Base-by-base conservation (phyloP, 2,797 vertebrate genomes). In the Tarsius wallacei region DNA sequence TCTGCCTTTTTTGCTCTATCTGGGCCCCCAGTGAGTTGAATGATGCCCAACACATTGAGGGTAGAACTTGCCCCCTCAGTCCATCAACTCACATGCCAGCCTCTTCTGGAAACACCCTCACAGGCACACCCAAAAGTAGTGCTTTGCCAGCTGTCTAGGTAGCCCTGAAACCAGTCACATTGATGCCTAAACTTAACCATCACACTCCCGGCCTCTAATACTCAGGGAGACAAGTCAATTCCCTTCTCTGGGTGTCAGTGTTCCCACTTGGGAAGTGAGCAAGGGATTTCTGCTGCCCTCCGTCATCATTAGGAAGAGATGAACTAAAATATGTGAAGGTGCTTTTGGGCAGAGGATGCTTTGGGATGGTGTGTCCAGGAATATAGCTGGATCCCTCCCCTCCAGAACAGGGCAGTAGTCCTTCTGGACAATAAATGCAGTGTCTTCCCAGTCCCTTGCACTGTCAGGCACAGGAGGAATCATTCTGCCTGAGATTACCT, bases 191-290 rank as follows among this genome's bases (percentile, higher is more conserved):
- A 33, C 33, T 78, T 33, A 55, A 55, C 73, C 76, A 33, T 33
- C 66, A 55, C 19, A 55, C 78, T 96, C 14, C 90, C 81, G 92
- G n/a, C 26, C 51, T 91, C 24, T 89, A 15, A 64, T 63, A 70
- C 42, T 71, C 55, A 83, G 31, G 15, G 51, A 85, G 24, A 55
- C 16, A 77, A 94, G 51, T 96, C 16, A 24, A 12, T 92, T 93
- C 15, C 9, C 68, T 73, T 91, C 73, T 90, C 70, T 89, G 17
- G 49, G 55, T 14, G 19, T 90, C 64, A 19, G 33, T 85, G 55
- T 93, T 47, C 63, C 57, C 53, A 3, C 53, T 49, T 59, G 24
- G 85, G 33, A 77, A 84, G n/a, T 53, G 61, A 66, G 7, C 17
- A 51, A 6, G 1, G 19, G 61, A 66, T 26, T 87, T n/a, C 47